A percentile compares a stretch with the other conserved stretches of the same genome.
Conservation (phyloP, 2,888 invertebrate species). For the Amblyjoppa proteus region DNA sequence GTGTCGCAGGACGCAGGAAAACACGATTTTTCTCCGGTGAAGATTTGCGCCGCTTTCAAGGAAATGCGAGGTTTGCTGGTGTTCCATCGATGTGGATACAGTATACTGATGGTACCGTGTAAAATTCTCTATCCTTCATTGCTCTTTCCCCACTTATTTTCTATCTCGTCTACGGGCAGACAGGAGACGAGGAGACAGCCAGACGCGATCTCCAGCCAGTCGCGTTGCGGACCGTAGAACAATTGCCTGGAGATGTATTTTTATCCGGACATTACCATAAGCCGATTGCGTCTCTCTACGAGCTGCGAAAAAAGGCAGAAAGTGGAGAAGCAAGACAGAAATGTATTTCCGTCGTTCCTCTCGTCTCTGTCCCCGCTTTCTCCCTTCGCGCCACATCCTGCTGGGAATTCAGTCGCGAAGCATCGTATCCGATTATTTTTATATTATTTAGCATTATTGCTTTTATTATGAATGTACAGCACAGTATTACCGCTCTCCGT, state of each 20-base stretch:
- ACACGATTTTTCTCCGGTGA: constrained; percentile 48
- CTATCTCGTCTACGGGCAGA: constrained; percentile 63
- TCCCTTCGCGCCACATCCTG: background rate
- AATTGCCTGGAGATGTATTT: constrained; percentile 75
- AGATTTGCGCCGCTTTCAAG: constrained; percentile 55
- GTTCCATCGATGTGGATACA: constrained; percentile 29
- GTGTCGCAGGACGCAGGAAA: constrained; percentile 33
- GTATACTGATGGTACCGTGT: constrained; percentile 40
- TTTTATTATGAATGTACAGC: background rate
- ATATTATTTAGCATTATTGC: constrained; percentile 9
- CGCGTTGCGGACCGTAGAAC: constrained; percentile 70
- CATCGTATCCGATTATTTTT: constrained; percentile 6
- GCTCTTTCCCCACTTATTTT: constrained; percentile 50
- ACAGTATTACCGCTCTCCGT: background rate
- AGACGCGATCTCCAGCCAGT: constrained; percentile 61
- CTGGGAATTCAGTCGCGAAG: constrained; percentile 1
- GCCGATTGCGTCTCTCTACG: constrained; percentile 74
- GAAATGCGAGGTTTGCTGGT: constrained; percentile 51
- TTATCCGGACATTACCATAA: constrained; percentile 77
- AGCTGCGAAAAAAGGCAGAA: constrained; percentile 60
- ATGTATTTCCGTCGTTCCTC: constrained; percentile 45
- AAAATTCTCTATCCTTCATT: constrained; percentile 41
- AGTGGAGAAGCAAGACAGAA: constrained; percentile 54
- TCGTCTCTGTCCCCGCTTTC: constrained; percentile 33
- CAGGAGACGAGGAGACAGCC: constrained; percentile 63